Conservation (phyloP, 1,140 invertebrate genomes). For the Idris sp. region DNA sequence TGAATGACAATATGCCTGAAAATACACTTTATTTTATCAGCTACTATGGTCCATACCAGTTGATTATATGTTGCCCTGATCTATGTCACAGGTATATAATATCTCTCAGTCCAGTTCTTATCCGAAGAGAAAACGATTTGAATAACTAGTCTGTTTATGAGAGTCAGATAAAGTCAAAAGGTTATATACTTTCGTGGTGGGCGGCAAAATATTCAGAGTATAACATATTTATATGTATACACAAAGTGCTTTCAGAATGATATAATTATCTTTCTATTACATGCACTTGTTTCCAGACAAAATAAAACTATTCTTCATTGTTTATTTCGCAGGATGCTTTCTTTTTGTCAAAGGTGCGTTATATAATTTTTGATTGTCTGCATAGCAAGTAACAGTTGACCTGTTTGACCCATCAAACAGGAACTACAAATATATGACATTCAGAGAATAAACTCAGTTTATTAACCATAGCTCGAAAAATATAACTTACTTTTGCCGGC, state of each 20-base stretch:
- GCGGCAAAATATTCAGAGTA: constrained; percentile 29
- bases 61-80: constrained; percentile 31
- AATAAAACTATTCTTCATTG: constrained; percentile 18
- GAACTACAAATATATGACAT: too few relatives aligned
- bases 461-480: too few relatives aligned
- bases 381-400: constrained; percentile 3
- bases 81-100: constrained; percentile 34
- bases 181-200: constrained; percentile 49
- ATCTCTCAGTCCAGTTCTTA: constrained; percentile 50
- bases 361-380: constrained; percentile 23
- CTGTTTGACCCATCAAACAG: constrained; percentile 3
- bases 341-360: constrained; percentile 13
- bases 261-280: constrained; percentile 50
- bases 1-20: constrained; percentile 15
- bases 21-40: constrained; percentile 19
- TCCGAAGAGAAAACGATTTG: constrained; percentile 47
- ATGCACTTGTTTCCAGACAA: constrained; percentile 39
- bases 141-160: constrained; percentile 32
- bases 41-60: constrained; percentile 8
- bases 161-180: constrained; percentile 53
- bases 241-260: constrained; percentile 11
- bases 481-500: too few relatives aligned
- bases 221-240: constrained; percentile 14
- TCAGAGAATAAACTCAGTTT: too few relatives aligned
- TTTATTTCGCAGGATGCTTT: constrained; percentile 8